Evolutionary conservation across 1,140 invertebrate genomes (phyloP).

Genomic region (Anadara kagoshimensis): DNA sequence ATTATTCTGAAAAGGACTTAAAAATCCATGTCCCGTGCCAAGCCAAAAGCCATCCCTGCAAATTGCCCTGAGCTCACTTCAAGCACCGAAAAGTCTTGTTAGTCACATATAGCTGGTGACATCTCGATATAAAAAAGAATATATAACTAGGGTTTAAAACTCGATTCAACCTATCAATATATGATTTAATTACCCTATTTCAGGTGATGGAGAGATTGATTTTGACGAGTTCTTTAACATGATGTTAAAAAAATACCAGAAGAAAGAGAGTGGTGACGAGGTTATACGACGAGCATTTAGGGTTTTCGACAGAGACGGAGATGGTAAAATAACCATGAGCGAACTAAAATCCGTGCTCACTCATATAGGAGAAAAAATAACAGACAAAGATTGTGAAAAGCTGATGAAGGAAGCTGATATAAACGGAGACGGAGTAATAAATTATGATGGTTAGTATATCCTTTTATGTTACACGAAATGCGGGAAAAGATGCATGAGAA

Average conservation of each 20-base stretch:
- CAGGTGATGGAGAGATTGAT: conserved; percentile 52
- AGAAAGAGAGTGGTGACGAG: conserved; percentile 75
- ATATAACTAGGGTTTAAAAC: no score
- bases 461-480: no score
- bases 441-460: conserved; percentile 60
- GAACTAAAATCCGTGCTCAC: conserved; percentile 43
- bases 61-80: no score
- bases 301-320: conserved; percentile 97
- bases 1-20: no score
- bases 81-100: no score
- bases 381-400: conserved; percentile 84
- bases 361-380: conserved; percentile 15
- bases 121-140: no score
- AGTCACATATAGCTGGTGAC: no score
- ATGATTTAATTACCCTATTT: no score
- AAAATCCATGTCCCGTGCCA: no score
- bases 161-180: no score
- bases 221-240: conserved; percentile 46
- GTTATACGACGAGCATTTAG: conserved; percentile 98
- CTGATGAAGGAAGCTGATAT: conserved; percentile 94
- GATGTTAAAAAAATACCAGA: conserved; percentile 19
- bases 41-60: no score
- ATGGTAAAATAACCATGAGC: conserved; percentile 80
- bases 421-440: conserved; percentile 81
- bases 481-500: no score